These are phyloP conservation scores for Crotalus helleri DNA, from an alignment of 2,113 vertebrate genomes.

Conservation along the genomic window DNA sequence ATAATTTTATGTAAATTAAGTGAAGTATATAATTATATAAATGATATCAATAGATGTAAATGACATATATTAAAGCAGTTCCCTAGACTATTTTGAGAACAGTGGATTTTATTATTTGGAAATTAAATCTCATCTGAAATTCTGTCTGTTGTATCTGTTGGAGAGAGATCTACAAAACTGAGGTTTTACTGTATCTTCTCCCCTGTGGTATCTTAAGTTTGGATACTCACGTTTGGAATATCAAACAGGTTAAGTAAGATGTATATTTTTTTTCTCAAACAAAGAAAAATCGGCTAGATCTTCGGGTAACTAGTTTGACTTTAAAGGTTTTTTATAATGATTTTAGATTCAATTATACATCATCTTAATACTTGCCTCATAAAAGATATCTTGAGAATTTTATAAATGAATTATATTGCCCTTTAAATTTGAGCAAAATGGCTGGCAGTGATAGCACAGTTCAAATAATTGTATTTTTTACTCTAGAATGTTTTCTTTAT, in stretches of 20 bases:
- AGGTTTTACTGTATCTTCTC: neutral
- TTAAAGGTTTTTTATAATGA: neutral
- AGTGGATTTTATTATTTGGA: neutral
- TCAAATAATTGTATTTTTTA: neutral
- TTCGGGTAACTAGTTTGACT: neutral
- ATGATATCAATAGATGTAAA: neutral
- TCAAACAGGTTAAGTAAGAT: neutral
- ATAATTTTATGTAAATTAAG: neutral
- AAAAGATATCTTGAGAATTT: neutral
- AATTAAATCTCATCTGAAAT: neutral
- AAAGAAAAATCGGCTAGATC: neutral
- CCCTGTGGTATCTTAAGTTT: neutral
- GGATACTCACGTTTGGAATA: neutral
- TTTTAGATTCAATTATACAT: neutral
- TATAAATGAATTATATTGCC: neutral
- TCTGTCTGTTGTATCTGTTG: neutral
- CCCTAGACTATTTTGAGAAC: neutral
- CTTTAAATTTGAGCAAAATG: neutral
- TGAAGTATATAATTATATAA: neutral
- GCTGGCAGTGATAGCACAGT: neutral
- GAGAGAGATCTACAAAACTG: neutral
- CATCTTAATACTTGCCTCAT: neutral
- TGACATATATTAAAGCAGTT: neutral
- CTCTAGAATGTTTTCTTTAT: neutral
- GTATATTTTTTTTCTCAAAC: neutral